Percentiles rank a stretch among this genome's conserved stretches.
These are phyloP conservation scores for Sceloporus undulatus DNA, from an alignment of 2,113 vertebrate genomes.

Conservation along the genomic window DNA sequence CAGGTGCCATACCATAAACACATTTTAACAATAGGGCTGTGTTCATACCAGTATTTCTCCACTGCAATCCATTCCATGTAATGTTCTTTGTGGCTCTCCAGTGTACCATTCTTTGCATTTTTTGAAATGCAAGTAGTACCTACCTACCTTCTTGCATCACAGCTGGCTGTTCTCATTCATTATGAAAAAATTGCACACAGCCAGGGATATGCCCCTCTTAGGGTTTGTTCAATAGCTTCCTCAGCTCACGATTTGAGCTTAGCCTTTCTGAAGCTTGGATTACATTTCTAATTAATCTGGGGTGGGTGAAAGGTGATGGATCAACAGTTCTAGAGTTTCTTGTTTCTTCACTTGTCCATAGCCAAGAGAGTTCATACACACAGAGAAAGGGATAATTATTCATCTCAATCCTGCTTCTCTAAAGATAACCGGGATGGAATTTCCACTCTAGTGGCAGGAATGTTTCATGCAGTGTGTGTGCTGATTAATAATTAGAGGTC, in stretches of 20 bases:
- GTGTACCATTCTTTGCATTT: background rate
- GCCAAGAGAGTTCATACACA: conserved; percentile 17
- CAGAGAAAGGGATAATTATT: conserved; percentile 31
- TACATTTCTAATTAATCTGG: conserved; percentile 36
- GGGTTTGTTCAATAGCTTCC: conserved; percentile 23
- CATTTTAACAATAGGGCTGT: conserved; percentile 35
- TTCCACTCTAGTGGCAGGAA: conserved; percentile 34
- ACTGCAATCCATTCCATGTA: background rate
- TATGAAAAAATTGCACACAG: background rate
- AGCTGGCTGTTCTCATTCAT: background rate
- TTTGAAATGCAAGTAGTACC: background rate
- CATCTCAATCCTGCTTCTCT: conserved; percentile 32
- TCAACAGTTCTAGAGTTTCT: background rate
- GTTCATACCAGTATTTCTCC: background rate
- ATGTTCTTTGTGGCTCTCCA: background rate
- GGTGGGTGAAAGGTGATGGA: conserved; percentile 31
- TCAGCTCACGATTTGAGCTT: rapidly evolving
- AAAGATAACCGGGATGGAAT: conserved; percentile 6
- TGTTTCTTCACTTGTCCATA: background rate
- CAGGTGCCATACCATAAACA: conserved; percentile 7
- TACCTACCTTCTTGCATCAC: background rate
- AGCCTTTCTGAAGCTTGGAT: conserved; percentile 2
- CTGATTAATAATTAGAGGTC: conserved; percentile 42
- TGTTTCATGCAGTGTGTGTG: conserved; percentile 16
- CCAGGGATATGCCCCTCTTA: background rate